Percentiles rank a stretch among this genome's conserved stretches.
Conservation (phyloP, 1,140 invertebrate genomes). For the Trichoplusia ni region DNA sequence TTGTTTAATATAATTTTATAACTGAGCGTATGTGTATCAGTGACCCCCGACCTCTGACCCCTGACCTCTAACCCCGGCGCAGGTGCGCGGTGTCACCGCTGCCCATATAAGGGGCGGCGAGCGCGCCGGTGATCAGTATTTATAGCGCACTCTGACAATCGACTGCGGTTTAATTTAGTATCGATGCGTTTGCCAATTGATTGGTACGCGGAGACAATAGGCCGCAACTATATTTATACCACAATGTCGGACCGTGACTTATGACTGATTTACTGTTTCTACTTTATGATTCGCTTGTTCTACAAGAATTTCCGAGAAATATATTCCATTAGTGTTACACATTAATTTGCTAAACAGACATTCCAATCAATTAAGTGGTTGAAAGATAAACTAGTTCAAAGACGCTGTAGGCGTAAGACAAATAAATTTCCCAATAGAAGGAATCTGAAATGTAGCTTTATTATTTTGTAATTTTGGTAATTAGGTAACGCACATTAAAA, state of each 20-base stretch:
- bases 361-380: not conserved
- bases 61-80: not conserved
- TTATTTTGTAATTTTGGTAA: no score
- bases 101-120: slow-evolving; percentile 5
- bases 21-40: not conserved
- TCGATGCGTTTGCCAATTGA: slow-evolving; percentile 14
- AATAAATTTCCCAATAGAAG: no score
- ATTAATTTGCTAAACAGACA: not conserved
- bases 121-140: not conserved
- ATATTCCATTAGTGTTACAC: not conserved
- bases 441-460: no score
- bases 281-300: no score
- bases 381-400: no score
- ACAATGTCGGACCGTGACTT: not conserved
- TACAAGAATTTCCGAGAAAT: no score
- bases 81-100: not conserved
- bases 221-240: not conserved
- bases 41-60: not conserved
- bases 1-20: slow-evolving; percentile 34
- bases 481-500: no score
- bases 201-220: not conserved
- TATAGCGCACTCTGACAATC: slow-evolving; percentile 20
- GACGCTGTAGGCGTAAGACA: no score
- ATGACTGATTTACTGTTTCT: not conserved
- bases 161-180: slow-evolving; percentile 26